phyloP scores from a whole-genome alignment of 2,797 vertebrate genomes.

The Austrolebias charrua region DNA sequence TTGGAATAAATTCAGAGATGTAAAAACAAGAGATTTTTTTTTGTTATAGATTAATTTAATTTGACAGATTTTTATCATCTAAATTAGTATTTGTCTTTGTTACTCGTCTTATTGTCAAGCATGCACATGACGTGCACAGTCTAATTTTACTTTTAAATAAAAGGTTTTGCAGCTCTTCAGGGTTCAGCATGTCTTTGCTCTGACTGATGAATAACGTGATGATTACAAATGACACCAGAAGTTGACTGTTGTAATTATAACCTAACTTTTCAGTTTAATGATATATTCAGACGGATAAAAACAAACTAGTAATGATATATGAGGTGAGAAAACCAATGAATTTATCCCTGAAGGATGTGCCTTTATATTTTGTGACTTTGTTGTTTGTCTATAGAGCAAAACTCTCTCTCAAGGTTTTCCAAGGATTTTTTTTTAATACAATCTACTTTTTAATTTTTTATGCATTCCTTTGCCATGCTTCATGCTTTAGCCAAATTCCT shows the following conservation, averaged over 20 bases:
- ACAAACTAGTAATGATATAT: not conserved
- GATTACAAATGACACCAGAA: slow-evolving; percentile 11
- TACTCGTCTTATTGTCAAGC: not conserved
- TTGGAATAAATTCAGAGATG: no score
- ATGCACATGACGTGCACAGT: not conserved
- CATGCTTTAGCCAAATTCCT: slow-evolving; percentile 23
- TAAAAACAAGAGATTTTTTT: no score
- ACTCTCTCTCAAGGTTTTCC: slow-evolving; percentile 59
- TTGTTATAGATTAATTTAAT: not conserved
- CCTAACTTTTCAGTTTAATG: slow-evolving; percentile 29
- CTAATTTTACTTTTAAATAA: not conserved
- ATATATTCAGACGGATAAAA: slow-evolving; percentile 9
- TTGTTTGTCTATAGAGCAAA: no score
- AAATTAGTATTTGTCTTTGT: not conserved
- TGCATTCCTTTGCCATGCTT: slow-evolving; percentile 18
- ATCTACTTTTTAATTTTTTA: slow-evolving; percentile 6
- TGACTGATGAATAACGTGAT: slow-evolving; percentile 13
- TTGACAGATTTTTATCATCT: not conserved
- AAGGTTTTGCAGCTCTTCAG: not conserved
- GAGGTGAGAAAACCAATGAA: slow-evolving; percentile 47
- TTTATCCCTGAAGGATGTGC: slow-evolving; percentile 49
- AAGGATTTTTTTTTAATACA: no score
- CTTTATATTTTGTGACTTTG: no score
- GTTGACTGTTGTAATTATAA: slow-evolving; percentile 19
- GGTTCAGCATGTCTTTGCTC: slow-evolving; percentile 3